A percentile compares a stretch with the other conserved stretches of the same genome.
These are phyloP conservation scores for Nyctereutes procyonoides DNA, from an alignment of 2,113 vertebrate species.

Conservation along the genomic window DNA sequence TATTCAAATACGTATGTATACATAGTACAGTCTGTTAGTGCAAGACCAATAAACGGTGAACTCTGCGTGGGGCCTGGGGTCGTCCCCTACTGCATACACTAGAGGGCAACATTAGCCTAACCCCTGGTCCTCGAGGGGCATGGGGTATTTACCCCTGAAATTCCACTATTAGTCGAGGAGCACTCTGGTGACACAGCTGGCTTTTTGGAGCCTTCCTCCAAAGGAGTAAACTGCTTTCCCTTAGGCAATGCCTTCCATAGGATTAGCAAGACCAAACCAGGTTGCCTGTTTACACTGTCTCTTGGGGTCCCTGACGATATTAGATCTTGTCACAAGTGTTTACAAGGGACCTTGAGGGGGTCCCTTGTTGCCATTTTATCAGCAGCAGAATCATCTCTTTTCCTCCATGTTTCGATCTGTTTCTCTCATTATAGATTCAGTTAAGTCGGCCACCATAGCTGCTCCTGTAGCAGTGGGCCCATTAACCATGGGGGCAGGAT, in stretches of 20 bases:
- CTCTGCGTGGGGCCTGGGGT: background rate
- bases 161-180: background rate
- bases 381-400: background rate
- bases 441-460: background rate
- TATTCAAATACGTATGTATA: background rate
- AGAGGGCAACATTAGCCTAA: background rate
- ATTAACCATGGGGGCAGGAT: background rate
- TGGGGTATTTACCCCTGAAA: background rate
- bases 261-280: background rate
- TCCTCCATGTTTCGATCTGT: background rate
- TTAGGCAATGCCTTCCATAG: background rate
- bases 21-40: background rate
- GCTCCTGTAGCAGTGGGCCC: background rate
- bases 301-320: background rate
- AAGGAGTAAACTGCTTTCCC: background rate
- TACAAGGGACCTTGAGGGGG: background rate
- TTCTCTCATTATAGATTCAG: background rate
- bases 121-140: background rate
- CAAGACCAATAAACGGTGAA: background rate
- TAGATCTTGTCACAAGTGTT: background rate
- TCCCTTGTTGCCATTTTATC: background rate
- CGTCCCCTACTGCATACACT: background rate
- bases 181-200: background rate
- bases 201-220: background rate
- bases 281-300: background rate